A percentile compares a stretch with the other conserved stretches of the same genome.
phyloP scores from a whole-genome alignment of 1,140 invertebrate genomes.

The Ceratina calcarata region DNA sequence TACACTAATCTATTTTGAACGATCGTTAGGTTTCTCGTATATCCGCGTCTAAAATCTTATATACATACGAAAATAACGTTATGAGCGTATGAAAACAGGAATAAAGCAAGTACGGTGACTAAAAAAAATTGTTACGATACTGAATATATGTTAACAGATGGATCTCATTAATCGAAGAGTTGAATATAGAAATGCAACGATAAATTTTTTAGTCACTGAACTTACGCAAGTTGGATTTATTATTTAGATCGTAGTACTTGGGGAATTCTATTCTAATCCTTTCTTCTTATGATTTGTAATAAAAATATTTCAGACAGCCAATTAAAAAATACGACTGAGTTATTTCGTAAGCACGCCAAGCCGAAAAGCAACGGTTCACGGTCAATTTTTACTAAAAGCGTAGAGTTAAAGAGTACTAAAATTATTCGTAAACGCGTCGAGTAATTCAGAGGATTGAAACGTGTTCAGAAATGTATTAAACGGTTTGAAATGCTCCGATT shows the following conservation, averaged over 20 bases:
- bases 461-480: neutral
- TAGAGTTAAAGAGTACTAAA: slow-evolving; percentile 26
- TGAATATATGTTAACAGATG: no score
- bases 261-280: no score
- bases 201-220: no score
- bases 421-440: slow-evolving; percentile 8
- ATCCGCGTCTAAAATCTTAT: no score
- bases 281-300: neutral
- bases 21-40: neutral
- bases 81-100: no score
- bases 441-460: neutral
- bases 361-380: slow-evolving; percentile 45
- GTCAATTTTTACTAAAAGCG: slow-evolving; percentile 49
- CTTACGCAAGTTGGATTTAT: no score
- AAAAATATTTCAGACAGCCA: slow-evolving; percentile 6
- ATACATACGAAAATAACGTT: no score
- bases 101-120: no score
- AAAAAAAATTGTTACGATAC: no score
- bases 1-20: slow-evolving; percentile 25
- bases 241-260: no score
- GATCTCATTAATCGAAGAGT: no score
- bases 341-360: slow-evolving; percentile 51
- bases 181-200: no score
- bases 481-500: neutral
- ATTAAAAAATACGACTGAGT: neutral